These are phyloP conservation scores for Scaptomyza cyrtandrae DNA, from an alignment of 2,888 invertebrate genomes.

Conservation along the genomic window DNA sequence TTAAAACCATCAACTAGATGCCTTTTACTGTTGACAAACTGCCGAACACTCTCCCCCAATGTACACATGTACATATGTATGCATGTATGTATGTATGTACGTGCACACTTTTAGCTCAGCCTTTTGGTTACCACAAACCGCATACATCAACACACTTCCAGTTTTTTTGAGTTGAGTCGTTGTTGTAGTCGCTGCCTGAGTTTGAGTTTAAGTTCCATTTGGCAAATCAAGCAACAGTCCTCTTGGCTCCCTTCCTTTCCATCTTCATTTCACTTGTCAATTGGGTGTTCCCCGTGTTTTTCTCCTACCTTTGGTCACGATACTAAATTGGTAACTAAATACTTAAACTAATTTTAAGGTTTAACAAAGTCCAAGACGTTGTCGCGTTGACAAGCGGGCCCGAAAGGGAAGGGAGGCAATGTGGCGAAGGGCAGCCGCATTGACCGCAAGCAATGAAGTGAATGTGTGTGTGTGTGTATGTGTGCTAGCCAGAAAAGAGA, in stretches of 20 bases:
- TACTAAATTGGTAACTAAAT: constrained; percentile 81
- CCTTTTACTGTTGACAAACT: constrained; percentile 63
- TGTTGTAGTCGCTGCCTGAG: constrained; percentile 3
- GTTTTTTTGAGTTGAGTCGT: constrained; percentile 7
- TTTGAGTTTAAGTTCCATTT: constrained; percentile 29
- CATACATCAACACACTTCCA: constrained; percentile 60
- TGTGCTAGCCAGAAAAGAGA: constrained; percentile 22
- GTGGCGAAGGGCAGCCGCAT: constrained; percentile 42
- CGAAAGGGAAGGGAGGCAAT: constrained; percentile 5
- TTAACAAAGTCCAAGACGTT: constrained; percentile 77
- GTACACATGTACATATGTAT: too few species aligned
- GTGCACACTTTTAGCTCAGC: constrained; percentile 2
- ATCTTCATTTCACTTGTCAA: constrained; percentile 54
- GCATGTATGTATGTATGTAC: too few species aligned
- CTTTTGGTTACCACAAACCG: constrained; percentile 60
- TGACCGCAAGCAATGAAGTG: constrained; percentile 75
- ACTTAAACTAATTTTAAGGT: constrained; percentile 81
- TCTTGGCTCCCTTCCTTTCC: constrained; percentile 3
- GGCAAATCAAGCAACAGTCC: constrained; percentile 19
- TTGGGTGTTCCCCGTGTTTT: constrained; percentile 16
- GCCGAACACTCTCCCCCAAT: constrained; percentile 38
- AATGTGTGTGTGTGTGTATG: constrained; percentile 35
- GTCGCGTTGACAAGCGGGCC: constrained; percentile 59
- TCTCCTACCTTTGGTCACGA: constrained; percentile 8
- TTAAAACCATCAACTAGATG: constrained; percentile 19